phyloP scores from a whole-genome alignment of 2,113 vertebrate species.

The Lipotes vexillifer region DNA sequence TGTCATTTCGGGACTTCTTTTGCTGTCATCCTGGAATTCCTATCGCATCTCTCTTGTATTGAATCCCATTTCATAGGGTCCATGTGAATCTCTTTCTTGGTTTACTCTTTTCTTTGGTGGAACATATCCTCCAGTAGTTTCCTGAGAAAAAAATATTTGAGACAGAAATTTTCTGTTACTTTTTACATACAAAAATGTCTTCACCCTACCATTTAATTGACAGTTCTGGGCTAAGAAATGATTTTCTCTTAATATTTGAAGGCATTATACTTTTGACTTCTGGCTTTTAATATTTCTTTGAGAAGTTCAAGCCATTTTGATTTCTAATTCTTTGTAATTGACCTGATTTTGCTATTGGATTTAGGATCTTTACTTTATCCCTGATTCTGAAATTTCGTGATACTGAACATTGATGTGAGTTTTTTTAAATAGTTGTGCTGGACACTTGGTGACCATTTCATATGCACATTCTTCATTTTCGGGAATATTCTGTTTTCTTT shows the following conservation, averaged over 20 bases:
- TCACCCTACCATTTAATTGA: neutral
- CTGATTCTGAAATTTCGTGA: neutral
- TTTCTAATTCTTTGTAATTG: neutral
- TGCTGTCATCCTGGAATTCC: neutral
- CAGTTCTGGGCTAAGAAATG: neutral
- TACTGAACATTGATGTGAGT: neutral
- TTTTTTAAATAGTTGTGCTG: neutral
- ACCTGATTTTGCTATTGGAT: neutral
- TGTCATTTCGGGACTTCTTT: neutral
- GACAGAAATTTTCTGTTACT: neutral
- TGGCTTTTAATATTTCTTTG: neutral
- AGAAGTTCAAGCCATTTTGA: neutral
- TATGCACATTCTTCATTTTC: neutral
- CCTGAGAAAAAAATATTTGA: neutral
- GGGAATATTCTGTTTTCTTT: neutral
- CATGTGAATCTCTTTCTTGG: neutral
- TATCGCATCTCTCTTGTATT: neutral
- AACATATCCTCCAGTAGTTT: neutral
- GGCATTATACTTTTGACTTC: neutral
- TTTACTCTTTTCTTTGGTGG: neutral
- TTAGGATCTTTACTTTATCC: neutral
- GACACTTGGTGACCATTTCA: neutral
- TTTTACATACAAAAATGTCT: neutral
- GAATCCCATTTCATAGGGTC: neutral
- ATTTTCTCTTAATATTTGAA: slow-evolving; percentile 11